Percentiles rank a stretch among this genome's conserved stretches.
Conservation (phyloP, 2,113 vertebrate genomes). For the Lepus americanus region DNA sequence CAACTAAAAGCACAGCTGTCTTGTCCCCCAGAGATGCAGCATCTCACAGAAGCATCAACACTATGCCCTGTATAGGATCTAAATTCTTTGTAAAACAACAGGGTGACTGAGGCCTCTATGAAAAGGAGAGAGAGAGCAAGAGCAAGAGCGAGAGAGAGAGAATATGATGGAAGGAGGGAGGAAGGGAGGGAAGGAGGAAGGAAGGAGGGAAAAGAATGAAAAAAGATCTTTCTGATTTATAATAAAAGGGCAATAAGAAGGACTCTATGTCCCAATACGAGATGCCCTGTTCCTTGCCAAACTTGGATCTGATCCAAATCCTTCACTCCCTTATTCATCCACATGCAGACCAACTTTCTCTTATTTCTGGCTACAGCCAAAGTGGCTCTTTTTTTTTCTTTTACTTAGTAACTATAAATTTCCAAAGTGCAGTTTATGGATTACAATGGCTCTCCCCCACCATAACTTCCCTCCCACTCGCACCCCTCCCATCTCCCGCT, state of each 20-base stretch:
- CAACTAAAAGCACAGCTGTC: conserved; percentile 91
- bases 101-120: conserved; percentile 78
- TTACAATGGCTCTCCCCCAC: no score
- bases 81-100: conserved; percentile 84
- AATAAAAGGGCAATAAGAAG: conserved; percentile 84
- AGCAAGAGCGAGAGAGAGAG: conserved; percentile 37
- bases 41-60: conserved; percentile 93
- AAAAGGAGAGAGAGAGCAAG: conserved; percentile 79
- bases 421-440: no score
- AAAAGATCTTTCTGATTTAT: conserved; percentile 89
- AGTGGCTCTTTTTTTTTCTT: conserved; percentile 53
- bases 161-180: no score
- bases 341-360: conserved; percentile 88
- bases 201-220: neutral
- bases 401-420: no score
- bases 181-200: conserved; percentile 53
- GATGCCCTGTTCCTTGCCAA: conserved; percentile 88
- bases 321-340: conserved; percentile 84
- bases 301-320: conserved; percentile 86
- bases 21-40: conserved; percentile 91
- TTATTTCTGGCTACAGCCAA: conserved; percentile 82
- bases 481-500: no score
- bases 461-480: no score
- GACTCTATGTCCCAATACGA: conserved; percentile 87
- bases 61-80: conserved; percentile 91